Conservation (phyloP, 2,797 vertebrate species). For the Pangasius macronema region DNA sequence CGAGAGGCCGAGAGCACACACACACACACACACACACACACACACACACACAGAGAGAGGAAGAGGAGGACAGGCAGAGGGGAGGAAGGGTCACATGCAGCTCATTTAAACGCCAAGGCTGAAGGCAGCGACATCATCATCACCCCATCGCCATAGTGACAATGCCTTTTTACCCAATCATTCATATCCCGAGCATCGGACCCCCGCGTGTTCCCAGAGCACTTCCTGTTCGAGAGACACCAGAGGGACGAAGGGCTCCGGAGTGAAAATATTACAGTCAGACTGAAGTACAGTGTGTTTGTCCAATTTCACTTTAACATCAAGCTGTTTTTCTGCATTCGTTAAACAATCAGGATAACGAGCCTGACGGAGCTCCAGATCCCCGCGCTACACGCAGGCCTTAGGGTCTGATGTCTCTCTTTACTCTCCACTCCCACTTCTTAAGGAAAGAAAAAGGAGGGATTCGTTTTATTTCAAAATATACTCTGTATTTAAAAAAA, state of each 20-base stretch:
- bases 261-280: background rate
- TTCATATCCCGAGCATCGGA: constrained; percentile 34
- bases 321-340: background rate
- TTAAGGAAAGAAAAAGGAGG: constrained; percentile 43
- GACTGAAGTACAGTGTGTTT: background rate
- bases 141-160: constrained; percentile 63
- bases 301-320: too few species aligned
- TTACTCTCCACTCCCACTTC: constrained; percentile 47
- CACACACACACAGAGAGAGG: constrained; percentile 58
- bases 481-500: background rate
- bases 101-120: constrained; percentile 88
- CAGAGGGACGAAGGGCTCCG: constrained; percentile 42
- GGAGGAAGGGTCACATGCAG: constrained; percentile 74
- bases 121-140: constrained; percentile 75
- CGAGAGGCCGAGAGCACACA: constrained; percentile 61
- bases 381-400: background rate
- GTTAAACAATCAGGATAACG: background rate
- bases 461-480: background rate
- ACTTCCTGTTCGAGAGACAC: constrained; percentile 40
- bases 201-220: background rate
- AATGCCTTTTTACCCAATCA: constrained; percentile 47
- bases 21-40: constrained; percentile 60
- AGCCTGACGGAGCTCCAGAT: background rate
- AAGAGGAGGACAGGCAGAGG: constrained; percentile 60
- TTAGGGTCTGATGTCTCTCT: constrained; percentile 34